Evolutionary conservation across 2,113 vertebrate species (phyloP).

Genomic region (Panurus biarmicus): DNA sequence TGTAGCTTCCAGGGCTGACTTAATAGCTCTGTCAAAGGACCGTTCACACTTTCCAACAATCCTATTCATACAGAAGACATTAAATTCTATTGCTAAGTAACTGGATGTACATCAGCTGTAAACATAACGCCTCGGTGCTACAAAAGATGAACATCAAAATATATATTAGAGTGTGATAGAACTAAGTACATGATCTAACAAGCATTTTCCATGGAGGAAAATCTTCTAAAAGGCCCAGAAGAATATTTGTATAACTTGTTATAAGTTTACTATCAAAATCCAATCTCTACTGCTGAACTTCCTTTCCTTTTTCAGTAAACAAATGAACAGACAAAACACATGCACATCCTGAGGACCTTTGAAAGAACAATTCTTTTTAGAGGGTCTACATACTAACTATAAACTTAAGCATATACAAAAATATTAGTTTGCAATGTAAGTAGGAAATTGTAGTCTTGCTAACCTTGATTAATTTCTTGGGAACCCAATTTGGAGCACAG

Average conservation of each 20-base stretch:
- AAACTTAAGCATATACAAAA: neutral
- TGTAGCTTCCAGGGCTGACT: neutral
- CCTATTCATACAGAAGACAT: neutral
- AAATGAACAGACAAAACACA: neutral
- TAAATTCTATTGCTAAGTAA: slow-evolving; percentile 39
- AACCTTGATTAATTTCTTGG: neutral
- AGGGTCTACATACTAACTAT: neutral
- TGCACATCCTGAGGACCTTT: neutral
- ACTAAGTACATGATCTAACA: neutral
- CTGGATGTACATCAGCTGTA: slow-evolving; percentile 12
- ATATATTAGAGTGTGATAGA: neutral
- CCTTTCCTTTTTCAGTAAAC: neutral
- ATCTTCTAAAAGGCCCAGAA: neutral
- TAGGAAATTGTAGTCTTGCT: neutral
- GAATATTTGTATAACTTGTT: neutral
- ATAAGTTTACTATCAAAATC: neutral
- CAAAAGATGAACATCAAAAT: slow-evolving; percentile 1
- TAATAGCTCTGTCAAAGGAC: slow-evolving; percentile 41
- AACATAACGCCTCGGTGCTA: neutral
- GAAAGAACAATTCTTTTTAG: neutral
- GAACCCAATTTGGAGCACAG: neutral
- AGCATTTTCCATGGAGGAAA: neutral
- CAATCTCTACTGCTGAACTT: neutral
- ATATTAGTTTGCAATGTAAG: neutral
- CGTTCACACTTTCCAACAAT: neutral